These are phyloP conservation scores for Saguinus oedipus DNA, from an alignment of 2,797 vertebrate genomes.

Conservation along the genomic window DNA sequence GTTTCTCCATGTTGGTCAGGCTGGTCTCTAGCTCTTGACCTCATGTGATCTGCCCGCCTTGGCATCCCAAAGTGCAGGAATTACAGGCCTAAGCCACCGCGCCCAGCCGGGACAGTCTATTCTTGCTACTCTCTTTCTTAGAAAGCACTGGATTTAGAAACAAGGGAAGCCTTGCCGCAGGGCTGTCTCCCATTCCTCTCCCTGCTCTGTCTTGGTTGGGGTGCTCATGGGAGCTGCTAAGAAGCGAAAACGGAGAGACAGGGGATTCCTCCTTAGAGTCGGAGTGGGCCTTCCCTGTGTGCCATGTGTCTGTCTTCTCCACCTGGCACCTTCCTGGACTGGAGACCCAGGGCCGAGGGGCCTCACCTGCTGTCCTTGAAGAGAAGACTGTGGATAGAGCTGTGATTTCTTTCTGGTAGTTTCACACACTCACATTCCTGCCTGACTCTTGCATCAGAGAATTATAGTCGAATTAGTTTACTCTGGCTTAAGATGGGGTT, in stretches of 20 bases:
- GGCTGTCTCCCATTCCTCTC: not conserved
- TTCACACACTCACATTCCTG: not conserved
- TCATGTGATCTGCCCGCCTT: no score
- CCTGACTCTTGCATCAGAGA: not conserved
- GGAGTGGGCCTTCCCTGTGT: not conserved
- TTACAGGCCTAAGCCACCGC: no score
- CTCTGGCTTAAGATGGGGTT: not conserved
- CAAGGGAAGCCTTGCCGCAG: not conserved
- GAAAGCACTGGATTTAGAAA: not conserved
- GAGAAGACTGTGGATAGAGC: not conserved
- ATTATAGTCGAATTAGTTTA: not conserved
- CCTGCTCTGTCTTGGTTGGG: not conserved
- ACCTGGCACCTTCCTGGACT: rapidly evolving
- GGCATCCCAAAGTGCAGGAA: no score
- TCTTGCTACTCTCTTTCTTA: no score
- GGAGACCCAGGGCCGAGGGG: not conserved
- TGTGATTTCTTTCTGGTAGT: not conserved
- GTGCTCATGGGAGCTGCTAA: not conserved
- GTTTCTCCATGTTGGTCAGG: no score
- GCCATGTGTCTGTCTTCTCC: not conserved
- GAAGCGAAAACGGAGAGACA: not conserved
- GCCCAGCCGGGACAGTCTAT: not conserved
- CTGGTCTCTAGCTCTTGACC: no score
- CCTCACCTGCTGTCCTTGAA: not conserved
- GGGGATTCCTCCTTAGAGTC: not conserved